Evolutionary conservation across 2,888 invertebrate species (phyloP), one percentile per base, ranked within the genome.

Genomic region (Clistopyga incitator): DNA sequence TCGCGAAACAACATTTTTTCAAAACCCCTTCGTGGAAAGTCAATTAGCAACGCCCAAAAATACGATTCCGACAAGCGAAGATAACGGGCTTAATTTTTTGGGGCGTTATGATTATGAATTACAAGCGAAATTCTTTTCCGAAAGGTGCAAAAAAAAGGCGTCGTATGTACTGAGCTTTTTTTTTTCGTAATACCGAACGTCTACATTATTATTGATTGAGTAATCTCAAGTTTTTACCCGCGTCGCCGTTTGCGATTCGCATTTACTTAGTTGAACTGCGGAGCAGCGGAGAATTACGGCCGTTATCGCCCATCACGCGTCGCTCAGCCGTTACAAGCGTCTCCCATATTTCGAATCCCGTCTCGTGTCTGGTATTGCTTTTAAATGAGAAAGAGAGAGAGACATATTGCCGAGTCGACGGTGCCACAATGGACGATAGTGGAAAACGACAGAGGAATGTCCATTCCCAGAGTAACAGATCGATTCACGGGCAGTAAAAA

Each of bases 391-490:
- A 2, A 34, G 11, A 20, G 42, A 54, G 38, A 38, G 20, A 38
- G 8, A 34, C 18, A 20, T 42, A 54, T 75, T 81, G 59, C n/a
- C 76, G 38, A 54, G 64, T 29, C 47, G 45, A 65, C 64, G 45
- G 72, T 47, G 25, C 18, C 47, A 74, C 18, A 47, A 67, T 67
- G 45, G 47, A 70, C 11, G 70, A 34, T 15, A n/a, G 38, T 18
- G 64, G 64, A 68, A 82, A 82, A 70, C 29, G 38, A 64, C 71
- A 38, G 68, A 78, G 20, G 59, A 59, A 70, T 47, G 47, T 56
- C 61, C 76, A 45, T 77, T 80, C 38, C 70, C 34, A 52, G 68
- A 77, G 42, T 67, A 76, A 75, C 70, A 34, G 67, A 77, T 84
- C 67, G 56, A 75, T 83, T 61, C 67, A 47, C 64, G 45, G 8